Conservation (phyloP, 30 jellyfish, hydroid and myxozoan genomes). For the Aurelia sp. region DNA sequence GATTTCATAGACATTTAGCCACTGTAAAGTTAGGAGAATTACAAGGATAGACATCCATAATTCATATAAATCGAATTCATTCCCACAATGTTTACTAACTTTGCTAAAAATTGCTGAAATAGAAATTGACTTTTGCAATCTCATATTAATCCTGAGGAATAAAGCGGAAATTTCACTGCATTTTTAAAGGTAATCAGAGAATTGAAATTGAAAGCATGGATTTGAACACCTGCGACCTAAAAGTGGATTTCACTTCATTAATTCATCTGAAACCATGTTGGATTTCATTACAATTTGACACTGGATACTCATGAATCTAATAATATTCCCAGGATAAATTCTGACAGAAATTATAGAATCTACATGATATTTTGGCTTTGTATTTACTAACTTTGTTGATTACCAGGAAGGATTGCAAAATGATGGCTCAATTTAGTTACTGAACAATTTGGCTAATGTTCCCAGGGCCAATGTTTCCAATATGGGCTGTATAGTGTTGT, state of each 20-base stretch:
- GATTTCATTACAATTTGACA: no score
- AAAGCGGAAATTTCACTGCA: constrained; percentile 10
- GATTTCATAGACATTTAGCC: no score
- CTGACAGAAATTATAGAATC: no score
- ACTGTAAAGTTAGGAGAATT: not conserved
- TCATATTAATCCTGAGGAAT: constrained; percentile 7
- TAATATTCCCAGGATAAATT: no score
- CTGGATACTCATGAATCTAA: no score
- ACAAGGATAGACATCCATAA: constrained; percentile 35
- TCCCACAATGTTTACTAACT: constrained; percentile 13
- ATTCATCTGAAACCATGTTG: not conserved
- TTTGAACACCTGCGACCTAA: constrained; percentile 1
- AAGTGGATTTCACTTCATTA: not conserved
- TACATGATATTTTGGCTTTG: no score
- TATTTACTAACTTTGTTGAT: no score
- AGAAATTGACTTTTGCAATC: constrained; percentile 43
- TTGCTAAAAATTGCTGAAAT: constrained; percentile 20
- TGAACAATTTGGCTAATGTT: no score
- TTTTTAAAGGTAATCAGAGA: constrained; percentile 6
- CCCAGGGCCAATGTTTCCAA: no score
- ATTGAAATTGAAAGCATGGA: constrained; percentile 13
- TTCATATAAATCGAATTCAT: constrained; percentile 9
- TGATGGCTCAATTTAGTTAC: no score
- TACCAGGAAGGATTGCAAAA: no score
- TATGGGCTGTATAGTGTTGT: no score